Conservation (phyloP, 2,888 invertebrate genomes). For the Hydrotaea cyrtoneurina region DNA sequence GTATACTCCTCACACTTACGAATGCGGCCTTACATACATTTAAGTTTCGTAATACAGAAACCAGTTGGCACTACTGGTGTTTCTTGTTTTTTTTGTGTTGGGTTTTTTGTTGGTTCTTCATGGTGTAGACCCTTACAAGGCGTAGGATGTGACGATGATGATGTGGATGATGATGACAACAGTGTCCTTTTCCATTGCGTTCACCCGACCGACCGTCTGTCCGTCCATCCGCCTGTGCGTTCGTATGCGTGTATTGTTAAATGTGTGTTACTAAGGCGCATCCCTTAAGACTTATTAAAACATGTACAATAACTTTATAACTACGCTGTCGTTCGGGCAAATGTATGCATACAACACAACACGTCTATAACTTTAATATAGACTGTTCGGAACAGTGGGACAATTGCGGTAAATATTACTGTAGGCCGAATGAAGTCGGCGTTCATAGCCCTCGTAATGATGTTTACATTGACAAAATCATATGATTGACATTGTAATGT, state of each 20-base stretch:
- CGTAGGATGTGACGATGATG: constrained; percentile 46
- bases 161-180: constrained; percentile 13
- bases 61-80: constrained; percentile 44
- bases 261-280: constrained; percentile 60
- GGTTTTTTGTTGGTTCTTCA: neutral
- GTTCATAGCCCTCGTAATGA: no score
- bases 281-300: constrained; percentile 61
- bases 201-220: neutral
- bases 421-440: no score
- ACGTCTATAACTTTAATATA: constrained; percentile 10
- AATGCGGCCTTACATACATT: neutral
- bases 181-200: constrained; percentile 42
- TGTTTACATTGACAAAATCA: no score
- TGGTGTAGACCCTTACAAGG: constrained; percentile 25
- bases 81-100: constrained; percentile 19
- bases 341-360: neutral
- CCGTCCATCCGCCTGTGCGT: neutral
- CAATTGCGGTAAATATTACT: no score
- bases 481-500: no score
- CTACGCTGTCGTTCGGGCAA: constrained; percentile 7
- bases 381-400: neutral
- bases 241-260: constrained; percentile 31
- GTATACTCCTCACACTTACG: constrained; percentile 29
- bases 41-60: constrained; percentile 34
- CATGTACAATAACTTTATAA: constrained; percentile 50